Evolutionary conservation across 2,797 vertebrate species (phyloP), one percentile per base, ranked within the genome.

Genomic region (Bradypodion pumilum): DNA sequence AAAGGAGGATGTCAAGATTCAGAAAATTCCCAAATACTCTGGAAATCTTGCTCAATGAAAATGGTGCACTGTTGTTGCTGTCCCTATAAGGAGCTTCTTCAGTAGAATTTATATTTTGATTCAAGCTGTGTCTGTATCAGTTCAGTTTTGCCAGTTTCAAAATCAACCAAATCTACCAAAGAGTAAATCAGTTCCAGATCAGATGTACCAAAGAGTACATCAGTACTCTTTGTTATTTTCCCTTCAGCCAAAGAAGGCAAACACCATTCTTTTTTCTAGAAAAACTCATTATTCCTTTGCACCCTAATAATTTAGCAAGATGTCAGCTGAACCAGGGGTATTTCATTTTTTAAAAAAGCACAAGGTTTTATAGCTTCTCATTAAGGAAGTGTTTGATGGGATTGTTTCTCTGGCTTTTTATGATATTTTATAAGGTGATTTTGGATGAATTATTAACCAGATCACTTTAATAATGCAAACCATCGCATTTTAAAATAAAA

Each of bases 401-500:
- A 44, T 6, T 46, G 63, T 88, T 91, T 86, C 23, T 6, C 68
- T 87, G 40, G 1, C 1, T 86, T 89, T 70, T 88, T 90, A 79
- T 60, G 83, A 46, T 10, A 44, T 29, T n/a, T 46, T 82, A 84
- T 74, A 7, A 90, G 89, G 77, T 87, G 73, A 91, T 91, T 85
- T 92, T 74, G 15, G 46, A 86, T 92, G 83, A 93, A 93, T 93
- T 91, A 94, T 94, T 94, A 85, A 93, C 46, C 49, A 81, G 86
- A 8, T 40, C 13, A 44, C 42, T 90, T 94, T 84, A 92, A 95
- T 91, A 91, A 95, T 92, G 86, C 81, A 92, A 79, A 76, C n/a
- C 78, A 83, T 80, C 88, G 79, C 82, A 79, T 77, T 82, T 89
- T 29, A 69, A 85, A 73, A 19, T 73, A 82, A 83, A 88, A 68